Evolutionary conservation across 2,113 vertebrate genomes (phyloP), one percentile per base, ranked within the genome.

Genomic region (Phoenicopterus ruber): DNA sequence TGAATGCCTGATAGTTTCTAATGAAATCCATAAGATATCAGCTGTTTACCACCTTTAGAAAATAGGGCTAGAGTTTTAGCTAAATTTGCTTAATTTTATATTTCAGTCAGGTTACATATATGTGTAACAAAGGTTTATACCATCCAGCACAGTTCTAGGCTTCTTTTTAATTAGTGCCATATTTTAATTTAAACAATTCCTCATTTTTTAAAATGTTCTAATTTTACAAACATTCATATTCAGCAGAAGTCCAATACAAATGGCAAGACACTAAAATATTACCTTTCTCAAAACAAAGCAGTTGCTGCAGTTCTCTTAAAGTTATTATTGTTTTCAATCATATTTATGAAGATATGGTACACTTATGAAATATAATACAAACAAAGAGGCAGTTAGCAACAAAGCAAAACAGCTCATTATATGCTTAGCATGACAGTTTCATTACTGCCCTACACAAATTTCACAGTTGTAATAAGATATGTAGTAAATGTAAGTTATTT

Each of bases 261-360:
- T 24, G 21, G 38, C 28, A 63, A 82, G 28, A 74, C 29, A 72
- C 16, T 65, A 85, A 96, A 91, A 93, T 28, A 89, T 34, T 93
- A 44, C 11, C 32, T 91, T 93, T 76, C 66, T 69, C 44, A 85
- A 96, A 97, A 94, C 86, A 96, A 97, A 97, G 65, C 44, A 74
- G 58, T 95, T 96, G 17, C 13, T 26, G 52, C 81, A 69, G 54
- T 94, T 95, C 28, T 44, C 70, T 95, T 91, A 77, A 95, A 91
- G 88, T 97, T 97, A 98, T 98, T 98, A 89, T 96, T 95, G 91
- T 47, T 95, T 79, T 98, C 88, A 97, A 98, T 98, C 97, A 97
- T 94, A 88, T 98, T 97, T 97, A 98, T 97, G 82, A 93, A 83
- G 81, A 72, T 94, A 69, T 40, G 3, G 55, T 86, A 94, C 93